Evolutionary conservation across 1,140 invertebrate species (phyloP).

Genomic region (Apis florea): DNA sequence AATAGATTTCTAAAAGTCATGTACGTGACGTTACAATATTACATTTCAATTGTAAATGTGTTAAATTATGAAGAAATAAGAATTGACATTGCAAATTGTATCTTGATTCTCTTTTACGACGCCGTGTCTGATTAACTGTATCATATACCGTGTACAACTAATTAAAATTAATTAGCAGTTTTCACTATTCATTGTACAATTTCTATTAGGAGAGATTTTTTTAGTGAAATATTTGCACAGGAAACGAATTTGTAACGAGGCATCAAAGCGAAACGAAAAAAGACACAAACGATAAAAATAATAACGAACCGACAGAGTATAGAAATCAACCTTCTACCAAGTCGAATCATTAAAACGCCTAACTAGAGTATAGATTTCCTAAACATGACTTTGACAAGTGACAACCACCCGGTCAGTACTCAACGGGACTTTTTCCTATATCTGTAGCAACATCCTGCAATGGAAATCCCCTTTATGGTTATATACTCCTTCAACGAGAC

Average conservation of each 20-base stretch:
- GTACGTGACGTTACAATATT: not conserved
- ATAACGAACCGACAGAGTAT: slow-evolving; percentile 9
- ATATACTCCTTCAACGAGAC: slow-evolving; percentile 21
- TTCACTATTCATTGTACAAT: slow-evolving; percentile 2
- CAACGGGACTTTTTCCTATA: slow-evolving; percentile 41
- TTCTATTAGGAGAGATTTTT: not conserved
- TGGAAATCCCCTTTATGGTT: slow-evolving; percentile 35
- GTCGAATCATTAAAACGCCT: slow-evolving; percentile 26
- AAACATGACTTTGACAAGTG: slow-evolving; percentile 43
- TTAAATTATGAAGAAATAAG: not conserved
- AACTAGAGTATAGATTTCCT: slow-evolving; percentile 33
- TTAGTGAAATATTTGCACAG: not conserved
- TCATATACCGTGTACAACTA: not conserved
- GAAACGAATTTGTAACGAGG: not conserved
- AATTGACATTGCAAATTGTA: slow-evolving; percentile 9
- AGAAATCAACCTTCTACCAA: not conserved
- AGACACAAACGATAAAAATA: not conserved
- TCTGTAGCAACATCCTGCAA: slow-evolving; percentile 24
- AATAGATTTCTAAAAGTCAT: slow-evolving; percentile 12
- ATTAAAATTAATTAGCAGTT: slow-evolving; percentile 6
- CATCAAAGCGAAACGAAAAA: not conserved
- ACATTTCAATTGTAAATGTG: not conserved
- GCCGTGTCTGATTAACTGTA: not conserved
- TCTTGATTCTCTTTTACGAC: not conserved
- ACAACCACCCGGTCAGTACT: slow-evolving; percentile 39